Evolutionary conservation across 2,888 invertebrate species (phyloP), one percentile per base, ranked within the genome.

Genomic region (Endotricha flammealis): DNA sequence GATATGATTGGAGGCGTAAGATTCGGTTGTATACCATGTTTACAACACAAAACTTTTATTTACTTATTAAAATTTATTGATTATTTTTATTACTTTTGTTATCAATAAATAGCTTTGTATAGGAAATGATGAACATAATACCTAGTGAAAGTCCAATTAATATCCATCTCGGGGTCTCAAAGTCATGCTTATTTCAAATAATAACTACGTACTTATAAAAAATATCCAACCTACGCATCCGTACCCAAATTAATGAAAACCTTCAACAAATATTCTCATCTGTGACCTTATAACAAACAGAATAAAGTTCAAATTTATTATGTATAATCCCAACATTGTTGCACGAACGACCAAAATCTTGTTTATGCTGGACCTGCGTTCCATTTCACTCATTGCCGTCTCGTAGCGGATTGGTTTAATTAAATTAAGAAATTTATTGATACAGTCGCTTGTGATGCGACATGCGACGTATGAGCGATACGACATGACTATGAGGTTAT

Each of bases 341-440:
- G 35, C 32, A 33, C 7, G 16, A 4, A 12, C 29, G 29, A 23
- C 32, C 22, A 28, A 20, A 35, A 35, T 35, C 28, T 34, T 29
- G 12, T 35, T 35, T 35, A 35, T 35, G 29, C 13, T 22, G 22
- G 29, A 20, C 20, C 20, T 29, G 35, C 29, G 35, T 42, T 42
- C 29, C 39, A 32, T 39, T 35, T 27, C 37, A 36, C 20, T 29
- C 36, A 34, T 39, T 16, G 20, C 14, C 32, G 29, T 16, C 13
- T 12, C 20, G 22, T 23, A 42, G 45, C 40, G 44, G 36, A 44
- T 42, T 44, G 39, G 38, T 29, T 44, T 36, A 39, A 47, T 47
- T 44, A 39, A 44, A 42, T 41, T 47, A 42, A 39, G 42, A 36
- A 34, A 17, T 44, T 44, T 42, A 47, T 47, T 38, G 44, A 42